Evolutionary conservation across 53 echinoderm and acorn worm species (phyloP), one percentile per base, ranked within the genome.

Genomic region (Crossaster papposus): DNA sequence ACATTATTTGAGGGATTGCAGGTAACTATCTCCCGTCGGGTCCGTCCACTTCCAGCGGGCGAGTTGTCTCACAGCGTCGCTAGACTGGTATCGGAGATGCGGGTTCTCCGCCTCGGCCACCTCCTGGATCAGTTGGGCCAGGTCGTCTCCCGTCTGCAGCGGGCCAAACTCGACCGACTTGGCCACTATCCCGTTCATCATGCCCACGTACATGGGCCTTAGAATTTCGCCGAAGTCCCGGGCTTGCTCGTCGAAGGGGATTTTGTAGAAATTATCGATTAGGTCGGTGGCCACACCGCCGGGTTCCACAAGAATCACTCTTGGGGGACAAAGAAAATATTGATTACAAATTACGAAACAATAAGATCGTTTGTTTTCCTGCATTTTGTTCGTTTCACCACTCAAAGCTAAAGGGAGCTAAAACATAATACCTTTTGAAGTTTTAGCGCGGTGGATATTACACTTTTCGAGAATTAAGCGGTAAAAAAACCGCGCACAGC

Each of bases 11-110:
- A 80, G 80, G 0, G 80, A 80, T 22, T 28, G 58, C 3, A 80
- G 80, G 55, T 80, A 80, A 44, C 62, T 62, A 68, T 94, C 94
- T 3, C 94, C 94, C 7, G 94, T 94, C 0, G 94, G 82, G 51
- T 94, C 94, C 6, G 36, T 77, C 51, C 78, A 78, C 70, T 88
- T 83, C 44, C 62, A 51, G 7, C 75, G 33, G 23, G 92, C 92
- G 14, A 87, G 23, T 58, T 89, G 71, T 28, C 17, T 88, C 15
- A 82, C 26, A 2, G 36, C 24, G 30, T 92, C 90, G 24, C 30
- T 91, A 36, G 82, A 78, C 80, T 88, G 94, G 78, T 94, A 94
- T 51, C 92, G 82, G 1, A 92, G 87, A 23, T 90, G 79, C 22
- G 92, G 92, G 55, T 73, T 88, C 38, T 94, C 94, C 0, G 62